A percentile compares a stretch with the other conserved stretches of the same genome.
phyloP scores from a whole-genome alignment of 2,888 invertebrate species.

The Cerastis rubricosa region DNA sequence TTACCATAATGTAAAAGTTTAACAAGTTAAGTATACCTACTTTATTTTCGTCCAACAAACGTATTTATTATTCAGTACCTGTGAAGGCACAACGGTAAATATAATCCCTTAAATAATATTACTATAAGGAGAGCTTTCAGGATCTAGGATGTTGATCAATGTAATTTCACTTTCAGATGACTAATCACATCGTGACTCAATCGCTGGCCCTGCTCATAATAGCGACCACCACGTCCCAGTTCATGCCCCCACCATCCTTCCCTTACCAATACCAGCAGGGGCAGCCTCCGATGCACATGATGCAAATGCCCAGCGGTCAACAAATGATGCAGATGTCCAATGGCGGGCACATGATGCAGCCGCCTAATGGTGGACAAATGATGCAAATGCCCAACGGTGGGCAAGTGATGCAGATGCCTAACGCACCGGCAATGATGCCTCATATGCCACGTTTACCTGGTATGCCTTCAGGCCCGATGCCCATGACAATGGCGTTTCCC shows the following conservation, averaged over 20 bases:
- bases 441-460: conserved; percentile 68
- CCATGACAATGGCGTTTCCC: conserved; percentile 64
- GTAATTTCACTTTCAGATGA: conserved; percentile 51
- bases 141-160: neutral
- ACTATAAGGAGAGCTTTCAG: neutral
- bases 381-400: conserved; percentile 56
- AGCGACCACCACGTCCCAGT: conserved; percentile 45
- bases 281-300: conserved; percentile 34
- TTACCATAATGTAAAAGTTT: conserved; percentile 45
- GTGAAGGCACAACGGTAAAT: conserved; percentile 18
- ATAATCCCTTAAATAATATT: neutral
- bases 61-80: neutral
- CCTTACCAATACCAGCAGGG: conserved; percentile 50
- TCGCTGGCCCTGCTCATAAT: conserved; percentile 38
- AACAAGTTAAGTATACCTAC: conserved; percentile 13
- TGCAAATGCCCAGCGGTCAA: conserved; percentile 37
- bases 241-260: conserved; percentile 40
- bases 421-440: conserved; percentile 60
- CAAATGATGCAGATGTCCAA: conserved; percentile 63
- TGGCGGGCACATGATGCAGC: conserved; percentile 49
- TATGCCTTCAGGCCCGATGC: conserved; percentile 65
- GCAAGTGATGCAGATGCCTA: conserved; percentile 60
- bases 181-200: conserved; percentile 15
- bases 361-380: conserved; percentile 62
- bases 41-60: neutral